Evolutionary conservation across 2,113 vertebrate species (phyloP), one percentile per base, ranked within the genome.

Genomic region (Tringa solitaria): DNA sequence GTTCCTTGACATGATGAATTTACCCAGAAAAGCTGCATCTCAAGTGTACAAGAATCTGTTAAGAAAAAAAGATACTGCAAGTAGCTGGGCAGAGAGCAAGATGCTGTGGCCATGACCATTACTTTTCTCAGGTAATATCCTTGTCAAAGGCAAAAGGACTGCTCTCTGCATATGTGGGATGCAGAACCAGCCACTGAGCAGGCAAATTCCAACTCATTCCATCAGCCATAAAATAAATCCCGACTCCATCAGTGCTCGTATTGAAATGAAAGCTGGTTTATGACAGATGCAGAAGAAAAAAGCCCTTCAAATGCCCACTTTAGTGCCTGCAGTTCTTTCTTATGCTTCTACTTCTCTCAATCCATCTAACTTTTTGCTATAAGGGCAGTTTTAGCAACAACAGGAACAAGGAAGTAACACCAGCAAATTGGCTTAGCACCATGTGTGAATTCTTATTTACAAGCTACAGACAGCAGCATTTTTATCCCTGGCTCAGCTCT

Each of bases 381-480:
- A 9, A 65, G 20, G 32, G 60, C 64, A 54, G 28, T 87, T 94
- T 92, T 70, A 93, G 64, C 64, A 91, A 75, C 69, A 93, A 80
- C 70, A 68, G 89, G 60, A 95, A 90, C 68, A 87, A 78, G 87
- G 51, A 92, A 94, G 51, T 72, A 89, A 60, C 60, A 91, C 68
- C 64, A 78, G 45, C 48, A 92, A 86, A 78, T 39, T 82, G 77
- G 51, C 51, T 92, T 81, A 84, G 51, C n/a, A 51, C 9, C 8
- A 32, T 12, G 30, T 64, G 73, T 75, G 87, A 92, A 92, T 89
- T 89, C 51, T 92, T 90, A 92, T 92, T 95, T 92, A 84, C 84
- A 81, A 78, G 77, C 33, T 70, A 57, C 37, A 8, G 2, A 93
- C 9, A 89, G 80, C n/a, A 81, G 76, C 37, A 48, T 59, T 93